A percentile compares a stretch with the other conserved stretches of the same genome.
phyloP scores from a whole-genome alignment of 2,888 invertebrate genomes.

The Incurvaria masculella region DNA sequence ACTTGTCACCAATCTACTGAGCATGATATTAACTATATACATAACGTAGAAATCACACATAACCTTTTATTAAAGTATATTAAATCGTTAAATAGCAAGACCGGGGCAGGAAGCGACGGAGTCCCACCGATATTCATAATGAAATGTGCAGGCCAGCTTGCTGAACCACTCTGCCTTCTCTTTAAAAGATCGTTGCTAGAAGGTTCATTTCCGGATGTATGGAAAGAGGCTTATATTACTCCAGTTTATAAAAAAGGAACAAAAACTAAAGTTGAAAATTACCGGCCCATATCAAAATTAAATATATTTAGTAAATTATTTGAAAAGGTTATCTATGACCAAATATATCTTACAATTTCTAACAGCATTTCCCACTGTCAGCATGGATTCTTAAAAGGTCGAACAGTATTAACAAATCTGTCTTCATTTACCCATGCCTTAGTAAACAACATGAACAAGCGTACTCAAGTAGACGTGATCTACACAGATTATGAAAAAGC shows the following conservation, averaged over 20 bases:
- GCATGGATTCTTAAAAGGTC: no score
- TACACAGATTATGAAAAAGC: no score
- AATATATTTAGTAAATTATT: neutral
- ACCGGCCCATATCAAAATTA: neutral
- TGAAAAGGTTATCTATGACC: no score
- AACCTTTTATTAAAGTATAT: neutral
- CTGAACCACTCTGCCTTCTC: neutral
- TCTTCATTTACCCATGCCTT: no score
- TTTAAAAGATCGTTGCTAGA: neutral
- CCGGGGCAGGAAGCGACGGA: slow-evolving; percentile 1
- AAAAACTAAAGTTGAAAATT: neutral
- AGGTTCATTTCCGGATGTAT: neutral
- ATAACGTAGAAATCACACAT: neutral
- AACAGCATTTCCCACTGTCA: no score
- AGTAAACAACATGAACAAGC: no score
- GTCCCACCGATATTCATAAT: neutral
- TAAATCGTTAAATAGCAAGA: neutral
- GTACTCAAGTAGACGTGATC: no score
- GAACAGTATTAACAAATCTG: no score
- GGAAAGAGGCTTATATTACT: slow-evolving; percentile 1
- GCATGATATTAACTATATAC: neutral
- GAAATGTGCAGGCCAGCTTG: neutral
- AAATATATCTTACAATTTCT: no score
- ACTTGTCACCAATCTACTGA: neutral
- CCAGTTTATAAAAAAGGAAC: slow-evolving; percentile 2